phyloP scores from a whole-genome alignment of 2,797 vertebrate species.

The Sparus aurata region DNA sequence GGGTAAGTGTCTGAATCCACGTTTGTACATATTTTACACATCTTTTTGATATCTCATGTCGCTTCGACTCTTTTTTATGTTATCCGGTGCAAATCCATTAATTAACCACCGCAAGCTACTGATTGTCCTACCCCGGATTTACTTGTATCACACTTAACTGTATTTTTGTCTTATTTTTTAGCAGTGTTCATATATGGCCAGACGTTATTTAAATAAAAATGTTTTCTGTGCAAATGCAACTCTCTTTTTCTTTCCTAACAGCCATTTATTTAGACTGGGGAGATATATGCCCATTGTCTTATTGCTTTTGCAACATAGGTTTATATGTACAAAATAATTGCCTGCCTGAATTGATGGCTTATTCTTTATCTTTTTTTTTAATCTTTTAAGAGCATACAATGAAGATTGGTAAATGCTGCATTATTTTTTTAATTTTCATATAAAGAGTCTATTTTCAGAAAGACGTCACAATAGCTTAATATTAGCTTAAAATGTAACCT shows the following conservation, averaged over 20 bases:
- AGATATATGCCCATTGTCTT: background rate
- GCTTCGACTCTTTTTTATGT: slow-evolving; percentile 66
- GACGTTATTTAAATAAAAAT: slow-evolving; percentile 99
- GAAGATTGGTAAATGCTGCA: background rate
- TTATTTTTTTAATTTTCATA: too few species aligned
- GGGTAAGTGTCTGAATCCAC: slow-evolving; percentile 68
- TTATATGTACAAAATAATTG: background rate
- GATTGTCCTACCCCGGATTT: slow-evolving; percentile 77
- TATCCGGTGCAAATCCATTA: slow-evolving; percentile 76
- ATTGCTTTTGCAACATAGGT: background rate
- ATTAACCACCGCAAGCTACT: slow-evolving; percentile 83
- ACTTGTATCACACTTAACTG: slow-evolving; percentile 78
- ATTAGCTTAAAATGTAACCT: background rate
- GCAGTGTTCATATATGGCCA: slow-evolving; percentile 92
- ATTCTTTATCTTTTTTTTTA: too few species aligned
- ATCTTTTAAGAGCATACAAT: background rate
- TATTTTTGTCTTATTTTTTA: slow-evolving; percentile 92
- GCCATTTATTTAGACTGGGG: background rate
- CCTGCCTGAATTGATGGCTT: too few species aligned
- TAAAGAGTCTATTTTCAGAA: background rate
- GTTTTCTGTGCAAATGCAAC: slow-evolving; percentile 87
- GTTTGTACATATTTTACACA: slow-evolving; percentile 79
- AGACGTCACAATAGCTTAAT: background rate
- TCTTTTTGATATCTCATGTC: slow-evolving; percentile 65
- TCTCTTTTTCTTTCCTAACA: background rate